Base-by-base conservation (phyloP, 2,888 invertebrate genomes). In the Phortica magna region DNA sequence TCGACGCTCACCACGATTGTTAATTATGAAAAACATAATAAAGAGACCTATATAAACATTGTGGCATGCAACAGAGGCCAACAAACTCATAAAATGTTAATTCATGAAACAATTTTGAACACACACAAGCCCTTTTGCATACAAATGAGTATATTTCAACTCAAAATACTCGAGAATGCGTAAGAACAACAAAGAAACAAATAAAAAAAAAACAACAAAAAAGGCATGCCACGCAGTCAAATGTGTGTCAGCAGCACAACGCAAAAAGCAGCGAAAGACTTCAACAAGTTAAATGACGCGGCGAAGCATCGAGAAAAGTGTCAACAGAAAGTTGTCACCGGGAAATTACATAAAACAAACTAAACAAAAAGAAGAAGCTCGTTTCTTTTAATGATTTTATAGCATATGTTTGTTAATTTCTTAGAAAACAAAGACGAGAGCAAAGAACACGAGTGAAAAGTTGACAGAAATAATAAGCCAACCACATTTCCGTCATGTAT, bases 271-370 rank as follows among this genome's bases (percentile, higher is more conserved):
- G 67, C 17, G 59, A 59, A 59, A 41, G 61, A 74, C 79, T 76
- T 81, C 77, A 81, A 19, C 77, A 68, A 48, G 53, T 31, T 61
- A 48, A 75, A 43, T 31, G 43, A 78, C 31, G 57, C 77, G 64
- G 39, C 48, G 48, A 41, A 67, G 39, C 31, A 73, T 19, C 14
- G 76, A 55, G 61, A 79, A 79, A 79, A 73, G 64, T 77, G 80
- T 74, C 75, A 64, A 74, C 79, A 79, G 75, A 75, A 79, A 75
- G 77, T 76, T 79, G 78, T 77, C 78, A 78, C 67, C 59, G 77
- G 75, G 74, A 80, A 73, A 80, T 82, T 78, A 83, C 79, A 85
- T 80, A 78, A 85, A 84, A 79, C 22, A 22, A 5, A 22, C 19
- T 7, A 14, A 53, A 53, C n/a, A n/a, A 53, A 53, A 53, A 53